Evolutionary conservation across 2,888 invertebrate genomes (phyloP), one percentile per base, ranked within the genome.

Genomic region (Agelastica alni): DNA sequence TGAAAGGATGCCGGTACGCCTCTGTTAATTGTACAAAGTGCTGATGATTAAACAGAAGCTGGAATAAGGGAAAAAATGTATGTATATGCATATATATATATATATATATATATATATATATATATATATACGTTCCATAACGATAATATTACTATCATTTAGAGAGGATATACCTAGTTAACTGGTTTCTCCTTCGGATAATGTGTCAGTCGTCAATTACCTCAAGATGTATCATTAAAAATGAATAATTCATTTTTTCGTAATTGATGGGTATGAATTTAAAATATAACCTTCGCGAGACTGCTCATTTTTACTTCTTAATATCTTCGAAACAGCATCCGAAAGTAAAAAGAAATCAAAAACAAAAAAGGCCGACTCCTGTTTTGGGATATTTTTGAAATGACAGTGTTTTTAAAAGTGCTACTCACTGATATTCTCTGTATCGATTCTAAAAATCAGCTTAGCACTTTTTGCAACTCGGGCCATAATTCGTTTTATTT

Each of bases 171-270:
- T 49, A 49, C 49, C 41, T 49, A 49, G 49, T 49, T 49, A 49
- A 42, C 49, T 49, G 14, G 41, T 42, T 32, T 49, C 37, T 42
- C 31, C 41, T 42, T 49, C 22, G 20, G 42, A 49, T 49, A 49
- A 49, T 49, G 42, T 49, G 41, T 49, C 49, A 49, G 41, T 22
- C 49, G 49, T 49, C 49, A 49, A 49, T 53, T 47, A 47, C 22
- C 22, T 53, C 34, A 43, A 53, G 34, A 41, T 47, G 42, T 53
- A 53, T 47, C 53, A 53, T 53, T 46, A 53, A 42, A 53, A 53
- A 53, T 53, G 53, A 53, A 53, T 53, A 45, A 47, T 53, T 53
- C 53, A 53, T 41, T 39, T 39, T 39, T 32, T 31, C 14, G 28
- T 52, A 45, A 52, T 46, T 53, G 49, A 41, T 41, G 49, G 49